A percentile compares a stretch with the other conserved stretches of the same genome.
Conservation (phyloP, 2,797 vertebrate genomes). For the Melanotaenia trifasciata region DNA sequence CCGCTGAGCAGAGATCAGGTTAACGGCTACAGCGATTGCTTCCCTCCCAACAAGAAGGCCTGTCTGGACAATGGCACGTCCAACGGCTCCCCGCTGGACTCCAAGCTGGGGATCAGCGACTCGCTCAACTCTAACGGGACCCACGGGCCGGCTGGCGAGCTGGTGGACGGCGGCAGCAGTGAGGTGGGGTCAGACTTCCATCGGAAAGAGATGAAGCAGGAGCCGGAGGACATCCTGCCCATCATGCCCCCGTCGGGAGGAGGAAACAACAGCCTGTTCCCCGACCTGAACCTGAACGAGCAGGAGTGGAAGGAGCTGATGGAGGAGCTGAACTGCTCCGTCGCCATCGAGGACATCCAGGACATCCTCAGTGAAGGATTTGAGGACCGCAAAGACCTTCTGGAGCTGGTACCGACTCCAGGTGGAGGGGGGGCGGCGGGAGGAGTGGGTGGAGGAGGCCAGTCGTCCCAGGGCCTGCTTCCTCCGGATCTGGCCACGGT, state of each 20-base stretch:
- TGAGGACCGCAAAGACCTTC: conserved; percentile 92
- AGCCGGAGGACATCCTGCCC: conserved; percentile 93
- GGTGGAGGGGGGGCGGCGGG: conserved; percentile 16
- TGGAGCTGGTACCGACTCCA: conserved; percentile 79
- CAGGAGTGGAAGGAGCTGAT: conserved; percentile 99
- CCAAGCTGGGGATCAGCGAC: conserved; percentile 82
- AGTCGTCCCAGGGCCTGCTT: conserved; percentile 84
- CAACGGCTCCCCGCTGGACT: conserved; percentile 90
- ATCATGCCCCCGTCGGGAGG: conserved; percentile 90
- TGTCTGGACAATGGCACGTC: conserved; percentile 87
- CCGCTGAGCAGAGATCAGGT: conserved; percentile 89
- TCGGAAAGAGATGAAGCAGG: conserved; percentile 95
- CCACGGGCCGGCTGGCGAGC: conserved; percentile 77
- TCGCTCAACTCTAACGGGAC: conserved; percentile 84
- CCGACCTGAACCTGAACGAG: conserved; percentile 96
- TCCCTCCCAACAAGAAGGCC: conserved; percentile 89
- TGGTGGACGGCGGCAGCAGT: conserved; percentile 55
- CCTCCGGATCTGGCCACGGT: conserved; percentile 87
- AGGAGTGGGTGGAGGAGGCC: conserved; percentile 38
- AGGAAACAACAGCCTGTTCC: conserved; percentile 91
- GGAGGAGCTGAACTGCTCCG: conserved; percentile 95
- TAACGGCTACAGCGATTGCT: conserved; percentile 91
- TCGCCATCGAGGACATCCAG: conserved; percentile 96
- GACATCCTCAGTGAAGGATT: conserved; percentile 96
- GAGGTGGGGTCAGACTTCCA: conserved; percentile 82